Base-by-base conservation (phyloP, 2,113 vertebrate species). In the Neodontobutis hainanensis region DNA sequence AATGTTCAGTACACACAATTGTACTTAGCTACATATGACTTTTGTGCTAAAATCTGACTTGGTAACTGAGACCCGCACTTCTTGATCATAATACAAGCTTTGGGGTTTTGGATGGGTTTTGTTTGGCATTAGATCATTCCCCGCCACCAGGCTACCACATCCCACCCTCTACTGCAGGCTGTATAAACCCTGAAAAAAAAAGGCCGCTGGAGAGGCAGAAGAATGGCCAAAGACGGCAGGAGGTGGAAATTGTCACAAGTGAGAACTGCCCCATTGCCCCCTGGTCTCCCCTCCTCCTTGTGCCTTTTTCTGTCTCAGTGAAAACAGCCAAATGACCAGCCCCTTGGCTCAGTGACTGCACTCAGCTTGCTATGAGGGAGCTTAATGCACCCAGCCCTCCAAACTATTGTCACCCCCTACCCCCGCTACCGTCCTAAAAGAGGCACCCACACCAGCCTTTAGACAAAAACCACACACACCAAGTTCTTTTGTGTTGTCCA, bases 401-500 rank as follows among this genome's bases (percentile, higher is more conserved):
- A 92, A 93, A 94, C 93, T 94, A 93, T 94, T 94, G 93, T 95
- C 94, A 94, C 93, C 94, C 94, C 90, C 84, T 74, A 50, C 73
- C 77, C 64, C 73, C 92, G 91, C 67, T 40, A 4, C 32, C 36
- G 42, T 7, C 32, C 4, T 70, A 65, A 80, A 52, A 78, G 42
- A 78, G 53, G 84, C 76, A 66, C 55, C 71, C 63, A 86, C 76
- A 61, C 47, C 69, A 68, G 73, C 89, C 93, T 91, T 94, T 55
- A 55, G 94, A 96, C 95, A 95, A 95, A 95, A 94, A 91, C 91
- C 89, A 91, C 93, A 93, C 94, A 95, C 95, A 95, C 93, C 92
- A 91, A 82, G 60, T 71, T 92, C 95, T 95, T 96, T 98, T 97
- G 95, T 98, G 93, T 92, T 92, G 82, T 87, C 90, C 92, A 89